Evolutionary conservation across 2,797 vertebrate species (phyloP).

Genomic region (Cossypha heuglini): DNA sequence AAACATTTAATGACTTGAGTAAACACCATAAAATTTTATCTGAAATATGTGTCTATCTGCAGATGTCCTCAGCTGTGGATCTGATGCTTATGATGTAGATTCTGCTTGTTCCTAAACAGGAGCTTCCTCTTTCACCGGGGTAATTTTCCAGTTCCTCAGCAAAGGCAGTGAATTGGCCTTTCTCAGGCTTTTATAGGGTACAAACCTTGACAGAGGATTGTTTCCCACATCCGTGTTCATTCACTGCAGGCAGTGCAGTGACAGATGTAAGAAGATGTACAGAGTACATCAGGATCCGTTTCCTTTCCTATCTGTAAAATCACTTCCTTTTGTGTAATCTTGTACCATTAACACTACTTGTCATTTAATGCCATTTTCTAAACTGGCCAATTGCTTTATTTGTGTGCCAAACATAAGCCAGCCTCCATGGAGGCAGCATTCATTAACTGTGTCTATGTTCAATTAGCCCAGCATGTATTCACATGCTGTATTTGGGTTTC

Average conservation of each 20-base stretch:
- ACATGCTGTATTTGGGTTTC: neutral
- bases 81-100: neutral
- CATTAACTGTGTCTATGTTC: neutral
- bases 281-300: neutral
- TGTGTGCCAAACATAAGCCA: neutral
- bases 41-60: neutral
- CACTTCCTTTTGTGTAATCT: neutral
- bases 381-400: neutral
- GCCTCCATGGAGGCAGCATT: neutral
- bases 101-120: neutral
- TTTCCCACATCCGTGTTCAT: fast-evolving
- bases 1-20: neutral
- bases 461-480: neutral
- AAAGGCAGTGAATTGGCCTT: neutral
- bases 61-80: neutral
- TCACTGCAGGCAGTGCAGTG: neutral
- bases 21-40: neutral
- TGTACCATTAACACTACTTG: neutral
- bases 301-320: neutral
- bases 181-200: neutral
- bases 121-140: neutral
- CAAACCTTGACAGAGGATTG: neutral
- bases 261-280: neutral
- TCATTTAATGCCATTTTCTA: neutral
- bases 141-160: neutral